These are phyloP conservation scores for Telmatochromis sp. DNA, from an alignment of 2,113 vertebrate species.

Conservation along the genomic window DNA sequence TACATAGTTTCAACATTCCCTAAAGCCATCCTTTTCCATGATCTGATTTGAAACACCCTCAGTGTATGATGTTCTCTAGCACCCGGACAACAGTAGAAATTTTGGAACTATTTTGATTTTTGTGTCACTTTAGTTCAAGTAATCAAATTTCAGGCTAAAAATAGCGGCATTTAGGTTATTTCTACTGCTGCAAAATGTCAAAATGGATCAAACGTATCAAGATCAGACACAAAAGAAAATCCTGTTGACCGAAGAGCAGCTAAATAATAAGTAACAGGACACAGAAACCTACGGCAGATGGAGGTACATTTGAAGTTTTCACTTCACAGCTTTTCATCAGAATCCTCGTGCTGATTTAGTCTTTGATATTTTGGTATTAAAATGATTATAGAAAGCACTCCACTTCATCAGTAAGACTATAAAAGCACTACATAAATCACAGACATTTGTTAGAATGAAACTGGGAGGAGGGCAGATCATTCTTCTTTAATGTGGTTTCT, in stretches of 20 bases:
- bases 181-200: neutral
- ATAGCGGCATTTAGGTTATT: neutral
- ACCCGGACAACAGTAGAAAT: neutral
- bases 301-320: neutral
- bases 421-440: neutral
- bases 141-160: neutral
- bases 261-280: neutral
- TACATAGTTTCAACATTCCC: neutral
- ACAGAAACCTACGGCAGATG: neutral
- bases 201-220: neutral
- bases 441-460: neutral
- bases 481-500: neutral
- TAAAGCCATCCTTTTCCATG: neutral
- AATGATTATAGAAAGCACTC: neutral
- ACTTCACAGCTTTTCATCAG: neutral
- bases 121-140: neutral
- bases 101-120: neutral
- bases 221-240: neutral
- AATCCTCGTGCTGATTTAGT: neutral
- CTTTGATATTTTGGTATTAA: neutral
- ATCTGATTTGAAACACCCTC: neutral
- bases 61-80: neutral
- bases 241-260: neutral
- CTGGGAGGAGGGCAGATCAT: neutral
- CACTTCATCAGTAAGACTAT: neutral